Percentiles rank a stretch among this genome's conserved stretches.
Conservation (phyloP, 2,797 vertebrate genomes). For the Hafferia zeledoni region DNA sequence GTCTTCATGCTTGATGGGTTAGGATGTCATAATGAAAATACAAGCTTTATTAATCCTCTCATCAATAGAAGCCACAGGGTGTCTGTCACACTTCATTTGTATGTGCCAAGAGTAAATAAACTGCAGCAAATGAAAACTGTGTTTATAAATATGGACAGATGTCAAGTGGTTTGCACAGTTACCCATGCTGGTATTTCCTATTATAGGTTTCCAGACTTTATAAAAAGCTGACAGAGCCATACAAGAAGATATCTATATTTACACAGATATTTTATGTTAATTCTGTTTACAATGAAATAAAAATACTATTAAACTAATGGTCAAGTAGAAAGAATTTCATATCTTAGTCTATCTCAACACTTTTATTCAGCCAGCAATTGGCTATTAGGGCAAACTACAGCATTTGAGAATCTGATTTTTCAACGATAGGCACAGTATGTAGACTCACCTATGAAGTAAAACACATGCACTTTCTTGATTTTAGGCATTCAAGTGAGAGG, state of each 20-base stretch:
- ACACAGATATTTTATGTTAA: neutral
- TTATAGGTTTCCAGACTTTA: neutral
- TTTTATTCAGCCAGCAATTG: neutral
- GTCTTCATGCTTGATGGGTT: neutral
- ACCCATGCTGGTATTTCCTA: neutral
- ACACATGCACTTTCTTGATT: neutral
- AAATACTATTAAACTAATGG: neutral
- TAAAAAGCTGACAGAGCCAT: neutral
- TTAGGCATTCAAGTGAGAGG: neutral
- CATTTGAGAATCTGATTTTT: neutral
- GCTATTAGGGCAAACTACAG: neutral
- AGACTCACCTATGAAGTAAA: neutral
- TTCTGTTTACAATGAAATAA: neutral
- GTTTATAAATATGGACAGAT: conserved; percentile 29
- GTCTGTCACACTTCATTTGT: conserved; percentile 32
- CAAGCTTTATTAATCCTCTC: conserved; percentile 52
- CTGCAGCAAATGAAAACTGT: neutral
- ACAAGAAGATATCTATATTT: neutral
- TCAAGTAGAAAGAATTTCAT: neutral
- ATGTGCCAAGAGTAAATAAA: conserved; percentile 40
- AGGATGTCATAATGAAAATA: conserved; percentile 18
- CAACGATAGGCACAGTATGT: neutral
- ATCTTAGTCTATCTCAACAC: neutral
- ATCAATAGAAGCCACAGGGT: conserved; percentile 26
- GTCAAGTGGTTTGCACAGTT: neutral